These are phyloP conservation scores for Calephelis nemesis DNA, from an alignment of 1,140 invertebrate genomes.

Conservation along the genomic window DNA sequence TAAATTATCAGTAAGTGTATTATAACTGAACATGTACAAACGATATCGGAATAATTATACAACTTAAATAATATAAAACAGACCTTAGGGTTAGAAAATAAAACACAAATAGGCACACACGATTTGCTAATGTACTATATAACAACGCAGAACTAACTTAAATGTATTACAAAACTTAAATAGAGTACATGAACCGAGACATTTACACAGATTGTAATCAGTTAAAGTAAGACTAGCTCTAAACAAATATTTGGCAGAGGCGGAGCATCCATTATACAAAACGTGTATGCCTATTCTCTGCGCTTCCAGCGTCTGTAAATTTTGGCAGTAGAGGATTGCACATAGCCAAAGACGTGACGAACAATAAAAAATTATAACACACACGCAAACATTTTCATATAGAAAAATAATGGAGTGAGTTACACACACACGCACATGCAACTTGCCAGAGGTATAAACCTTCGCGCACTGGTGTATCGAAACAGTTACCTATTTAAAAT, in stretches of 20 bases:
- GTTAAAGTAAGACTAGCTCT: conserved; percentile 13
- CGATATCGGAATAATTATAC: conserved; percentile 5
- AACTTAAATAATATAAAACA: conserved; percentile 15
- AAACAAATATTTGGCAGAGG: conserved; percentile 12
- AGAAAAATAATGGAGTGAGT: background rate
- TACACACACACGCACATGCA: background rate
- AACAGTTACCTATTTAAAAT: no score
- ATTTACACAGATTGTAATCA: background rate
- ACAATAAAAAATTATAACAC: background rate
- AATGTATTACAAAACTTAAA: background rate
- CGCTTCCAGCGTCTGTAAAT: background rate
- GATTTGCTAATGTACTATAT: conserved; percentile 1
- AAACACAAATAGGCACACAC: background rate
- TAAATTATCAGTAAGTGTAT: conserved; percentile 15
- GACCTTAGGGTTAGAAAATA: background rate
- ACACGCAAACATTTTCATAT: background rate
- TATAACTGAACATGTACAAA: conserved; percentile 18
- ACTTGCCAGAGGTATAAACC: background rate
- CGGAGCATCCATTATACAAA: background rate
- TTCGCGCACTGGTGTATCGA: background rate
- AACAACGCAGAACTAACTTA: background rate
- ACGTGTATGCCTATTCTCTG: background rate
- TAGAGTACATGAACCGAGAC: background rate
- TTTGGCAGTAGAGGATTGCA: conserved; percentile 17
- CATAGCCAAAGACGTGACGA: conserved; percentile 6